Conservation (phyloP, 1,140 invertebrate genomes). For the Drosophila rufa region DNA sequence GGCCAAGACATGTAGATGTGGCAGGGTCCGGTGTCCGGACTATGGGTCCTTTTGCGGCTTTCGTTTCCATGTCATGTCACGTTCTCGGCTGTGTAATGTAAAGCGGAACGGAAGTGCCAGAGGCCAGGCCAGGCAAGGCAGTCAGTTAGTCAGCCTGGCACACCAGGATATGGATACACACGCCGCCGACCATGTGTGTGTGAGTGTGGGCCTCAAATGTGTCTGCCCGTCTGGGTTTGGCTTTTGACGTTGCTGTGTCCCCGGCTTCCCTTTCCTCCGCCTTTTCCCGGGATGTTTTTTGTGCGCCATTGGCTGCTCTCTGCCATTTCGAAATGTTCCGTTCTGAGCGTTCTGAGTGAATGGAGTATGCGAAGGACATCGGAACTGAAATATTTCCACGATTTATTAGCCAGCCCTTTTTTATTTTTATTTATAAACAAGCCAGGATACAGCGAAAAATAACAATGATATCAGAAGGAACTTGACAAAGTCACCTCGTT, state of each 20-base stretch:
- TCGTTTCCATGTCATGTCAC: constrained; percentile 53
- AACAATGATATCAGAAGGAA: constrained; percentile 6
- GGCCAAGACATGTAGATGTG: constrained; percentile 14
- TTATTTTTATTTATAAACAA: constrained; percentile 3
- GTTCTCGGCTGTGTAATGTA: constrained; percentile 64
- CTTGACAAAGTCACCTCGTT: constrained; percentile 10
- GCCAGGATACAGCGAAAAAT: constrained; percentile 15
- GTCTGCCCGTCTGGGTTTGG: constrained; percentile 39
- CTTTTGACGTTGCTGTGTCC: constrained; percentile 32
- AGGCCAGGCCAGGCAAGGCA: constrained; percentile 30
- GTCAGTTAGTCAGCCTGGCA: constrained; percentile 2
- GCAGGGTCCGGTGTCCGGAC: constrained; percentile 10
- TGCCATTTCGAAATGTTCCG: constrained; percentile 42
- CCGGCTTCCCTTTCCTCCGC: constrained; percentile 19
- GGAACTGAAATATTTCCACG: constrained; percentile 49
- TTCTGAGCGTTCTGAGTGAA: constrained; percentile 19
- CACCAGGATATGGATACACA: constrained; percentile 41
- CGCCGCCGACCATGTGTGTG: constrained; percentile 9
- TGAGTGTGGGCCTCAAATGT: constrained; percentile 33
- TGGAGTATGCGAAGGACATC: constrained; percentile 47
- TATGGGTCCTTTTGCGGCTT: constrained; percentile 60
- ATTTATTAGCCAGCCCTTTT: constrained; percentile 29
- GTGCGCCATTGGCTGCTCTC: constrained; percentile 26
- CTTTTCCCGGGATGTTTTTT: constrained; percentile 28
- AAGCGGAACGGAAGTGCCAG: constrained; percentile 68